Percentiles rank a stretch among this genome's conserved stretches.
These are phyloP conservation scores for Torymus texanus DNA, from an alignment of 2,888 invertebrate genomes.

Conservation along the genomic window DNA sequence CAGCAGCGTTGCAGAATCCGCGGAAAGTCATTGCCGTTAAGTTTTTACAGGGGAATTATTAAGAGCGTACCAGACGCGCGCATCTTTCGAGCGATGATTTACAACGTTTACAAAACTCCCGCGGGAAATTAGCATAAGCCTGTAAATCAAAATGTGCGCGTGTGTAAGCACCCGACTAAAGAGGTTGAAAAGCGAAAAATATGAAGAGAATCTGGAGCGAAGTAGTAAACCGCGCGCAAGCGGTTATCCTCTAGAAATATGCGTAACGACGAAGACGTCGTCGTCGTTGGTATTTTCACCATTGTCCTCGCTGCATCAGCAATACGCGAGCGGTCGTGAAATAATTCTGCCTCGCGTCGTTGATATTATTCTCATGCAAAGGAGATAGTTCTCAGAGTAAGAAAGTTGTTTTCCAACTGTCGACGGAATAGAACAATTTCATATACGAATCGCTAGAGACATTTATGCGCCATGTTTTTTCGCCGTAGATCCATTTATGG, in stretches of 20 bases:
- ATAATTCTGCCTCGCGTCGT: constrained; percentile 2
- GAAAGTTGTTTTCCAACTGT: constrained; percentile 9
- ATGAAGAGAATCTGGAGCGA: constrained; percentile 41
- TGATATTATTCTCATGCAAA: neutral
- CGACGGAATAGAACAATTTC: neutral
- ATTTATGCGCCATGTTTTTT: too few species aligned
- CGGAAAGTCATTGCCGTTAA: too few species aligned
- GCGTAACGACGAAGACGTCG: neutral
- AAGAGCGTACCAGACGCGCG: neutral
- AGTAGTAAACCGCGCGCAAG: constrained; percentile 37
- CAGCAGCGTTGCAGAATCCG: too few species aligned
- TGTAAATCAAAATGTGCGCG: constrained; percentile 23
- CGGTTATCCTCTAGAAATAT: constrained; percentile 16
- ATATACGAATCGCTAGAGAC: too few species aligned
- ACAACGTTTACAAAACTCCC: constrained; percentile 36
- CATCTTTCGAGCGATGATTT: constrained; percentile 16
- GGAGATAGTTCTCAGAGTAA: neutral
- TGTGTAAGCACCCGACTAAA: constrained; percentile 1
- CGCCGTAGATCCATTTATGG: too few species aligned
- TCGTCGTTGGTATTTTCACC: neutral
- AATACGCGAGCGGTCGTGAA: neutral
- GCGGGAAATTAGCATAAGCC: constrained; percentile 29
- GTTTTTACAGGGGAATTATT: too few species aligned
- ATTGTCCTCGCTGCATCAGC: constrained; percentile 22
- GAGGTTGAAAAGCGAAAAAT: neutral